Conservation (phyloP, 2,113 vertebrate genomes). For the Myotis brandtii region DNA sequence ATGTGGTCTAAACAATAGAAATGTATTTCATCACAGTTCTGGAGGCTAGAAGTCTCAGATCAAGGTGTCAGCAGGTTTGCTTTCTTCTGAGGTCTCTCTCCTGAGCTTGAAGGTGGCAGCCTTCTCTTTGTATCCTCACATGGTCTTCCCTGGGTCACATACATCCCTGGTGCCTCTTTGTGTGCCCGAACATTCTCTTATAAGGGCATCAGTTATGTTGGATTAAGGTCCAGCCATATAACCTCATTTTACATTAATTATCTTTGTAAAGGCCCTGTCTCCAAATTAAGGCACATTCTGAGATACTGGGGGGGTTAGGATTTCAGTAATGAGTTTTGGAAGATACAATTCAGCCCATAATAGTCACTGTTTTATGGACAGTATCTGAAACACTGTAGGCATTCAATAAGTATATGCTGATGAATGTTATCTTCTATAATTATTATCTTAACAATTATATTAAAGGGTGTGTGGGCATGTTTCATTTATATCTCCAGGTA, state of each 20-base stretch:
- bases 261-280: neutral
- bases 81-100: neutral
- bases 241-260: neutral
- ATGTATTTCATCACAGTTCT: neutral
- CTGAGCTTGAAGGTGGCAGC: neutral
- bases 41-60: neutral
- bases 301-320: neutral
- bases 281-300: neutral
- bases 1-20: neutral
- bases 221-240: neutral
- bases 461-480: accelerated
- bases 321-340: neutral
- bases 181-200: neutral
- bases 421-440: neutral
- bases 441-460: neutral
- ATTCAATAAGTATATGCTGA: neutral
- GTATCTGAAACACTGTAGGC: neutral
- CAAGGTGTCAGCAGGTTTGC: neutral
- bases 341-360: neutral
- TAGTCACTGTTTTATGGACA: neutral
- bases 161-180: neutral
- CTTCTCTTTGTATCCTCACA: neutral
- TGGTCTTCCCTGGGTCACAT: neutral
- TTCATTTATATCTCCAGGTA: neutral
- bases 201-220: neutral